Conservation (phyloP, 1,140 invertebrate genomes). For the Hypothenemus hampei region DNA sequence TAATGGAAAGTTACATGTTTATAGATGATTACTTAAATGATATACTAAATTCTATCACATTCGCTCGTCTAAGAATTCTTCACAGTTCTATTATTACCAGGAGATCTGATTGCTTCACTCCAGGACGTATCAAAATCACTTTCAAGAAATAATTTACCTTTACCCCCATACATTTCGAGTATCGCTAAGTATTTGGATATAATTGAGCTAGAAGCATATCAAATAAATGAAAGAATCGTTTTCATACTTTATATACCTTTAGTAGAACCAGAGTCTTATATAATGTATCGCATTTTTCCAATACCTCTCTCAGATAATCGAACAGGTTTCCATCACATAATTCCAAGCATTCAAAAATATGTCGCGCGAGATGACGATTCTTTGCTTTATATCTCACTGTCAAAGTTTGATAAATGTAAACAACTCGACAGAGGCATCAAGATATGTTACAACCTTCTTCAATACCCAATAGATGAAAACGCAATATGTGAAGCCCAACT, state of each 20-base stretch:
- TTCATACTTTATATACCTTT: slow-evolving; percentile 3
- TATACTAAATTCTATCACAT: slow-evolving; percentile 12
- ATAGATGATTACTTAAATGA: slow-evolving; percentile 5
- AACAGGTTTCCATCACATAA: slow-evolving; percentile 8
- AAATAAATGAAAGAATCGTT: not conserved
- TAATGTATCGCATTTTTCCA: not conserved
- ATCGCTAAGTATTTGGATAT: slow-evolving; percentile 21
- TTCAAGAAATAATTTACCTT: slow-evolving; percentile 18
- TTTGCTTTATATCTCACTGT: not conserved
- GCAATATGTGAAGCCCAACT: slow-evolving; percentile 18
- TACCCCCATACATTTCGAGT: slow-evolving; percentile 2
- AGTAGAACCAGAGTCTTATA: not conserved
- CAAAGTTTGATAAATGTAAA: slow-evolving; percentile 1
- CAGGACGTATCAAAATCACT: slow-evolving; percentile 17
- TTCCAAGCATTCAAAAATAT: slow-evolving; percentile 9
- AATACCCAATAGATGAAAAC: slow-evolving; percentile 15
- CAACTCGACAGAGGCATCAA: not conserved
- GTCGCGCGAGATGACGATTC: slow-evolving; percentile 7
- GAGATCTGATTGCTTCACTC: slow-evolving; percentile 6
- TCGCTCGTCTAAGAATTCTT: slow-evolving; percentile 16
- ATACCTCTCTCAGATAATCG: slow-evolving; percentile 6
- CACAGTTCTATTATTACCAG: slow-evolving; percentile 19
- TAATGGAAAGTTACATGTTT: slow-evolving; percentile 21
- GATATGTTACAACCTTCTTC: slow-evolving; percentile 12
- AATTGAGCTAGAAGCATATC: slow-evolving; percentile 25